These are phyloP conservation scores for Seriola aureovittata DNA, from an alignment of 2,113 vertebrate genomes.

Conservation along the genomic window DNA sequence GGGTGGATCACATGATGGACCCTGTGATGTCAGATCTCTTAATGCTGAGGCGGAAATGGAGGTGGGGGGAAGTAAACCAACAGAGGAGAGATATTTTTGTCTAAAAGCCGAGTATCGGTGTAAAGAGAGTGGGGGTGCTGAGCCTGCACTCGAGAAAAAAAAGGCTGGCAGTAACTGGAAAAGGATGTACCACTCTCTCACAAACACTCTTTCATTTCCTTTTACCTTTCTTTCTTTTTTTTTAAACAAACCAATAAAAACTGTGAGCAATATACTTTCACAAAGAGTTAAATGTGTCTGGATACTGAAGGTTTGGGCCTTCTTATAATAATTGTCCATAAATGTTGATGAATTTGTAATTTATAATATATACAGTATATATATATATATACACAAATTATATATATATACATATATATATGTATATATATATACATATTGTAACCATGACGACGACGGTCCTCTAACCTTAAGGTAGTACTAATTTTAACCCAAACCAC, in stretches of 20 bases:
- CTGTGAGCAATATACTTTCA: neutral
- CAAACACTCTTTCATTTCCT: neutral
- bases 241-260: neutral
- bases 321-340: neutral
- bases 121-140: constrained; percentile 52
- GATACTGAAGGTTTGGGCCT: neutral
- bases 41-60: constrained; percentile 70
- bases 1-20: constrained; percentile 73
- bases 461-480: neutral
- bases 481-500: neutral
- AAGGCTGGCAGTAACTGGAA: constrained; percentile 19
- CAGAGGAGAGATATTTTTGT: constrained; percentile 66
- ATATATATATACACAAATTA: too few species aligned
- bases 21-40: constrained; percentile 72
- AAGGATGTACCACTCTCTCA: constrained; percentile 40
- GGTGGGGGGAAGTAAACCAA: constrained; percentile 54
- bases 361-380: too few species aligned
- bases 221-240: constrained; percentile 1
- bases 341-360: neutral
- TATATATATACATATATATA: too few species aligned
- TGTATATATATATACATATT: neutral
- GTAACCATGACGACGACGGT: neutral
- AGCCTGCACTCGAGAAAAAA: constrained; percentile 41
- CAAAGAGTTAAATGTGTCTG: neutral
- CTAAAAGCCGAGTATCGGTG: constrained; percentile 37